Evolutionary conservation across 2,888 invertebrate genomes (phyloP), one percentile per base, ranked within the genome.

Genomic region (Digitonthophagus gazella): DNA sequence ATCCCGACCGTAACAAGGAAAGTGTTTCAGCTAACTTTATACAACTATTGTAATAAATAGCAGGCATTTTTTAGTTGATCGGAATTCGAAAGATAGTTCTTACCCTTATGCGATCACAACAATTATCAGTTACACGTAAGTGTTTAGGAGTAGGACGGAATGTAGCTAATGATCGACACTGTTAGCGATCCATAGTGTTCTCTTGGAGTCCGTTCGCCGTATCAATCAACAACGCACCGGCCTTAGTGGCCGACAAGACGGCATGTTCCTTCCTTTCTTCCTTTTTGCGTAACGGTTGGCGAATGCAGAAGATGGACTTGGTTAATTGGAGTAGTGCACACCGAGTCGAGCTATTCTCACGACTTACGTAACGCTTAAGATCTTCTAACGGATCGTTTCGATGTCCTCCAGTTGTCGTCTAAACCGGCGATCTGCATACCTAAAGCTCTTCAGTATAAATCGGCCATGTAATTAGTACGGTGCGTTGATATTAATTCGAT

Each of bases 311-410:
- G 28, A 44, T 44, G 28, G 11, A 11, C 28, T 44, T 44, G 11
- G 11, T 11, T 44, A 44, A 44, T 44, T 44, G 11, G 11, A 44
- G 28, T 44, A 44, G 28, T 11, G 28, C 28, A 44, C n/a, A n/a
- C n/a, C n/a, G 63, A 61, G 61, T 58, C 67, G 54, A 15, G 57
- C 64, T 63, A 63, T 67, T 67, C 67, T 67, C 67, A 67, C 67
- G 67, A 67, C 55, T 20, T 63, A 56, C 44, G 3, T 15, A 63
- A 67, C n/a, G 22, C 55, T 54, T 55, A 67, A 63, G 8, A 3
- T 44, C 11, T 5, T 44, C 28, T 67, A 67, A 64, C 64, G 67
- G 22, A 55, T 56, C 56, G 28, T 67, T 15, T n/a, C 22, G 22
- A 5, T 58, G 28, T n/a, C 20, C 56, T 56, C 16, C 63, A n/a